Percentiles rank a stretch among this genome's conserved stretches.
Evolutionary conservation across 2,113 vertebrate genomes (phyloP).

Genomic region (Colinus virginianus): DNA sequence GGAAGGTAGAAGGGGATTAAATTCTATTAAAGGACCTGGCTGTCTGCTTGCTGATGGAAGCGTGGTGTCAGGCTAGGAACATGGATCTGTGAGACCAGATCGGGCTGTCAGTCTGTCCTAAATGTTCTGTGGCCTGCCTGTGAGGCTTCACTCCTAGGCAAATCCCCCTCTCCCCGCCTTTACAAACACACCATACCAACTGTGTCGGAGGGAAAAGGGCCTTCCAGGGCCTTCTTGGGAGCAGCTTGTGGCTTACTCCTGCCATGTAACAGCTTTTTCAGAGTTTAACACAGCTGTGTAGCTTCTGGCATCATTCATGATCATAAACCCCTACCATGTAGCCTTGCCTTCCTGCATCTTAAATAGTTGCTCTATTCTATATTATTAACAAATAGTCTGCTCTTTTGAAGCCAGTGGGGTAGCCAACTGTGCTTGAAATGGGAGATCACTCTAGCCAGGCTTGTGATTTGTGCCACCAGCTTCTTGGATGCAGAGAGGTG

Average conservation of each 20-base stretch:
- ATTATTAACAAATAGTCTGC: constrained; percentile 40
- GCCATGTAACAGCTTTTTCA: constrained; percentile 44
- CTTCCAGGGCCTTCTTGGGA: constrained; percentile 21
- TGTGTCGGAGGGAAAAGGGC: constrained; percentile 7
- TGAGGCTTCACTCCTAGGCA: constrained; percentile 20
- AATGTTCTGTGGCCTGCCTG: constrained; percentile 12
- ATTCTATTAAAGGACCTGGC: constrained; percentile 28
- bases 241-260: constrained; percentile 31
- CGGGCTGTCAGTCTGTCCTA: background rate
- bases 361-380: constrained; percentile 48
- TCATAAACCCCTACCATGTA: constrained; percentile 26
- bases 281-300: constrained; percentile 28
- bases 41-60: constrained; percentile 41
- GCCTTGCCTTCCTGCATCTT: constrained; percentile 59
- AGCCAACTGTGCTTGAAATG: constrained; percentile 35
- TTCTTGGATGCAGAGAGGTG: constrained; percentile 33
- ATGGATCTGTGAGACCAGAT: background rate
- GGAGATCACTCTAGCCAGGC: constrained; percentile 39
- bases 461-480: constrained; percentile 50
- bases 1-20: constrained; percentile 30
- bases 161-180: background rate
- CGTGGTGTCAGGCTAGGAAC: constrained; percentile 38
- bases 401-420: constrained; percentile 47
- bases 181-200: background rate
- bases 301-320: background rate